Base-by-base conservation (phyloP, 2,888 invertebrate species). In the Platypus cylindrus region DNA sequence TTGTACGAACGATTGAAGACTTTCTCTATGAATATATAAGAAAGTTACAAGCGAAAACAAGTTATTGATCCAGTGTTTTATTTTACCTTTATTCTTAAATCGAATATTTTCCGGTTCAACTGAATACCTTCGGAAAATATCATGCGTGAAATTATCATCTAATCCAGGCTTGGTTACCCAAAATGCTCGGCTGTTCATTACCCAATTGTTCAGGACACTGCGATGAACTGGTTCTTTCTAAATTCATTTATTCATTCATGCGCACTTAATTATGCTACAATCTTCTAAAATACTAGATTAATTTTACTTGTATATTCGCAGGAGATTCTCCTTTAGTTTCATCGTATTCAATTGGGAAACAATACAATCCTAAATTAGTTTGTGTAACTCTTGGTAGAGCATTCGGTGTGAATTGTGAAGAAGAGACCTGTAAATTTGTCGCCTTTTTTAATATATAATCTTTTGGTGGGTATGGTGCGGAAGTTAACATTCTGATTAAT, bases 141-240 rank as follows among this genome's bases (percentile, higher is more conserved):
- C 67, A 36, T 70, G 64, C 2, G 72, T 49, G 1, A 62, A 62
- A 37, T 67, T 68, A 4, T 67, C 71, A 45, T 72, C 67, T 15
- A 58, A 51, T 1, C 70, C 71, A 3, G 71, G 71, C 45, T 65
- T 65, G 47, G 65, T 65, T 1, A 73, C 67, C 71, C 71, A 72
- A 41, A 61, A 65, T 0, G 68, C 70, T 45, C 64, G 67, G 22
- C 64, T 66, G 17, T 54, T 60, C 8, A 54, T 44, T 4, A 67
- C 62, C 69, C 69, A 67, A 5, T 56, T 54, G 2, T 71, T 60
- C 30, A 70, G 41, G 14, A 56, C 47, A 14, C 43, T 42, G 1
- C 54, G 50, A 38, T 53, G 47, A 4, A 55, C 39, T 18, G 43
- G 24, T 25, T 38, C 37, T 3, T 30, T 14, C 36, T 36, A 34